Evolutionary conservation across 92 coral and sea anemone genomes (phyloP).

Genomic region (Epizoanthus illoricatus): DNA sequence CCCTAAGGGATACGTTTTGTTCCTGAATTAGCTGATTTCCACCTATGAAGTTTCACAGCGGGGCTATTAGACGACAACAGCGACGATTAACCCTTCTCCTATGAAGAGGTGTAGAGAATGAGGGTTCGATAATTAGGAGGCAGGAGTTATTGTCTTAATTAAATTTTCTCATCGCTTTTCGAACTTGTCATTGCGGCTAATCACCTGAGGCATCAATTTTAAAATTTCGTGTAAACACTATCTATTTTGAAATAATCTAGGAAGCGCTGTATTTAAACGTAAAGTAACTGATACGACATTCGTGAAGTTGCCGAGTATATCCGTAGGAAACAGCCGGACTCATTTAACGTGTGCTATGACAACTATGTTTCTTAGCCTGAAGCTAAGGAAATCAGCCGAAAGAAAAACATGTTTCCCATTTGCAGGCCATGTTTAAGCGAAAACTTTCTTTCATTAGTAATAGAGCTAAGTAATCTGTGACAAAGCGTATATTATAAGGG

Average conservation of each 20-base stretch:
- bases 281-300: not conserved
- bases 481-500: not conserved
- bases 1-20: conserved; percentile 19
- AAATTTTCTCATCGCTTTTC: conserved; percentile 19
- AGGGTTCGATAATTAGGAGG: not conserved
- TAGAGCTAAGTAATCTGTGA: conserved; percentile 9
- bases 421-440: not conserved
- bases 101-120: conserved; percentile 27
- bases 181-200: conserved; percentile 1
- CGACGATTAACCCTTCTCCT: not conserved
- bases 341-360: not conserved
- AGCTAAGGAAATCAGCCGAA: conserved; percentile 18
- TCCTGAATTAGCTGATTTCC: conserved; percentile 4
- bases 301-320: not conserved
- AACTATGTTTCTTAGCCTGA: conserved; percentile 7
- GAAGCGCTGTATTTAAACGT: not conserved
- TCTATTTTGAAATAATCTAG: not conserved
- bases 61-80: conserved; percentile 26
- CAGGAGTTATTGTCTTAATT: conserved; percentile 33
- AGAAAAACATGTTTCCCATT: conserved; percentile 24
- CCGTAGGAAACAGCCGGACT: not conserved
- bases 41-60: conserved; percentile 12
- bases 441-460: conserved; percentile 5
- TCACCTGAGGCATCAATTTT: conserved; percentile 11
- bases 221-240: not conserved